Evolutionary conservation across 2,888 invertebrate species (phyloP).

Genomic region (Stegophylla sp.): DNA sequence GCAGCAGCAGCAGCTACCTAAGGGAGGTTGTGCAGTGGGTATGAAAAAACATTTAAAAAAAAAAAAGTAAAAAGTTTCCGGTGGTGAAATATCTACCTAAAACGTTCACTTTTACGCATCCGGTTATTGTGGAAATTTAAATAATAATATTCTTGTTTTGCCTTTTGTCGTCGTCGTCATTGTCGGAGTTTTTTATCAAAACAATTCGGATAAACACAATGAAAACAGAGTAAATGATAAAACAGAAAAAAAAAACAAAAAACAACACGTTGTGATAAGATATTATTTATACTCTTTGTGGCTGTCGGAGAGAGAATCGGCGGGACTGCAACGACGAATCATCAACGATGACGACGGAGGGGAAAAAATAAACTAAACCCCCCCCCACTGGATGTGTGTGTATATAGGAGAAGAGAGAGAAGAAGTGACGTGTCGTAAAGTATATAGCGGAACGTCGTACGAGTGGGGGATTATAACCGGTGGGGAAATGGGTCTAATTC

Average conservation of each 20-base stretch:
- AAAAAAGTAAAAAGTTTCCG: slow-evolving; percentile 50
- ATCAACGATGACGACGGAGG: slow-evolving; percentile 15
- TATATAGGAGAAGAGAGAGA: neutral
- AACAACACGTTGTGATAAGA: neutral
- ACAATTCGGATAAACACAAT: slow-evolving; percentile 17
- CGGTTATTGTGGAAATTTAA: slow-evolving; percentile 28
- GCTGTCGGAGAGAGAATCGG: neutral
- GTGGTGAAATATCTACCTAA: slow-evolving; percentile 28
- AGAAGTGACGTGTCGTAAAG: neutral
- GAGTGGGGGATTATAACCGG: slow-evolving; percentile 3
- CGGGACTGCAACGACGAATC: slow-evolving; percentile 18
- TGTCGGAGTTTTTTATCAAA: slow-evolving; percentile 24
- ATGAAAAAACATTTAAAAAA: too few relatives aligned
- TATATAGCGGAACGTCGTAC: neutral
- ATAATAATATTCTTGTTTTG: slow-evolving; percentile 19
- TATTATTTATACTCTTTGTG: neutral
- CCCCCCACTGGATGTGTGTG: neutral
- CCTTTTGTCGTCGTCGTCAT: slow-evolving; percentile 1
- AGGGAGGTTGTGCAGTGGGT: slow-evolving; percentile 12
- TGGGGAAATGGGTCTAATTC: slow-evolving; percentile 44
- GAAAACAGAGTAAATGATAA: neutral
- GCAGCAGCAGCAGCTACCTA: too few relatives aligned
- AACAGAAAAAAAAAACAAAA: neutral
- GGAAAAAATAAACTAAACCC: slow-evolving; percentile 12
- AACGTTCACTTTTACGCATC: slow-evolving; percentile 19